Conservation (phyloP, 2,888 invertebrate species). For the Apamea epomidion region DNA sequence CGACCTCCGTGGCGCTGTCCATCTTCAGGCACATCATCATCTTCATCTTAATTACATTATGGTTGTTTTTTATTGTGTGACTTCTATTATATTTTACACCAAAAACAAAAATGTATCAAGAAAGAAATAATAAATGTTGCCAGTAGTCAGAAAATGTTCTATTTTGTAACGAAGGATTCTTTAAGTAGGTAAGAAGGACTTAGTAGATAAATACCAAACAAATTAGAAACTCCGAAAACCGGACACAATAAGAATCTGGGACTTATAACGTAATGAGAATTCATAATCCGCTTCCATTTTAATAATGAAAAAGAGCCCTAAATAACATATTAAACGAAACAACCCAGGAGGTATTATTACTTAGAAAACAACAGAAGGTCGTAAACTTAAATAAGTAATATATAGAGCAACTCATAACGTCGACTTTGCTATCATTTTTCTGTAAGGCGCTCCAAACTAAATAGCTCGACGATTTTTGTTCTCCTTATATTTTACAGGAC, state of each 20-base stretch:
- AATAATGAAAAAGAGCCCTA: constrained; percentile 23
- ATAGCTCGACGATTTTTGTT: constrained; percentile 8
- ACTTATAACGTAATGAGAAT: constrained; percentile 43
- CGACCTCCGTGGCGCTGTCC: no score
- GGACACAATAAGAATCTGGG: constrained; percentile 25
- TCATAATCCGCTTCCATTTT: constrained; percentile 40
- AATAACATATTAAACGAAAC: constrained; percentile 31
- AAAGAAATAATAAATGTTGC: neutral
- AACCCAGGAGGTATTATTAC: constrained; percentile 9
- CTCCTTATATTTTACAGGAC: neutral
- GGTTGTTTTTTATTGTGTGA: neutral
- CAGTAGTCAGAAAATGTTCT: no score
- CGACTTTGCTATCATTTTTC: constrained; percentile 52
- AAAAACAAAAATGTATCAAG: no score
- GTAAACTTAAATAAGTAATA: constrained; percentile 43
- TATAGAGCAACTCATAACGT: constrained; percentile 40
- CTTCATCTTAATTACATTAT: neutral
- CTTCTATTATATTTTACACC: neutral
- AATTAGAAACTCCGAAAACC: constrained; percentile 34
- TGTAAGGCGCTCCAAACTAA: constrained; percentile 48
- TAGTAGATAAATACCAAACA: constrained; percentile 21
- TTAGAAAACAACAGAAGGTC: constrained; percentile 5
- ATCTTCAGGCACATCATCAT: no score
- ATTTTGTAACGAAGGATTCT: neutral
- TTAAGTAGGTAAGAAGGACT: neutral